Evolutionary conservation across 2,113 vertebrate species (phyloP).

Genomic region (Osmerus mordax): DNA sequence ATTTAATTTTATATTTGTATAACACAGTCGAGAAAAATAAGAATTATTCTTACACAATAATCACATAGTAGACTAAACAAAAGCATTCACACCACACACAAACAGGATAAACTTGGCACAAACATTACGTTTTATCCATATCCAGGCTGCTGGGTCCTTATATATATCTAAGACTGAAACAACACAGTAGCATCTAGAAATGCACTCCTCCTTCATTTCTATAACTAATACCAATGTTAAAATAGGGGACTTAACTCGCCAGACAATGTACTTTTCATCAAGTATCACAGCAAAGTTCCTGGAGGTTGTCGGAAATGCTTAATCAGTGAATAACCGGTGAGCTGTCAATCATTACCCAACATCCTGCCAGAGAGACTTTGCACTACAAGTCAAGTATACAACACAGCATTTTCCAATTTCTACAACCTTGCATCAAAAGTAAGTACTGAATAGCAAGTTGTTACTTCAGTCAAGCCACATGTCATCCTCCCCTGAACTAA

Average conservation of each 20-base stretch:
- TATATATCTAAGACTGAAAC: background rate
- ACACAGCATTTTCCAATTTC: background rate
- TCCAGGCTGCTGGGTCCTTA: too few relatives aligned
- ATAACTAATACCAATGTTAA: background rate
- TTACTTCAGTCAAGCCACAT: background rate
- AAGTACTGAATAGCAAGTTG: background rate
- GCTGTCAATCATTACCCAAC: conserved; percentile 34
- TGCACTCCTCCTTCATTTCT: background rate
- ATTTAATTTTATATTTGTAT: conserved; percentile 43
- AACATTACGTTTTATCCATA: background rate
- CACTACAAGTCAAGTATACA: conserved; percentile 5
- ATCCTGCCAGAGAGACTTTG: conserved; percentile 30
- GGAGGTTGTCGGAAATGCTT: background rate
- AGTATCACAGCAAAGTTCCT: background rate
- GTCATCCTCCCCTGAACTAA: background rate
- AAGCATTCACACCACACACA: conserved; percentile 13
- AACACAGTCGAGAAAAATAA: conserved; percentile 6
- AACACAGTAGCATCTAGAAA: background rate
- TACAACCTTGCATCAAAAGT: background rate
- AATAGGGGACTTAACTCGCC: fast-evolving
- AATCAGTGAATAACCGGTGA: background rate
- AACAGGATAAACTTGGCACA: background rate
- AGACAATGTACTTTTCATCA: conserved; percentile 1
- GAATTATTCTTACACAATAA: conserved; percentile 3
- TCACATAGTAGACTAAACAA: background rate